A percentile compares a stretch with the other conserved stretches of the same genome.
phyloP scores from a whole-genome alignment of 2,113 vertebrate species.

The Psittacara wagleri region DNA sequence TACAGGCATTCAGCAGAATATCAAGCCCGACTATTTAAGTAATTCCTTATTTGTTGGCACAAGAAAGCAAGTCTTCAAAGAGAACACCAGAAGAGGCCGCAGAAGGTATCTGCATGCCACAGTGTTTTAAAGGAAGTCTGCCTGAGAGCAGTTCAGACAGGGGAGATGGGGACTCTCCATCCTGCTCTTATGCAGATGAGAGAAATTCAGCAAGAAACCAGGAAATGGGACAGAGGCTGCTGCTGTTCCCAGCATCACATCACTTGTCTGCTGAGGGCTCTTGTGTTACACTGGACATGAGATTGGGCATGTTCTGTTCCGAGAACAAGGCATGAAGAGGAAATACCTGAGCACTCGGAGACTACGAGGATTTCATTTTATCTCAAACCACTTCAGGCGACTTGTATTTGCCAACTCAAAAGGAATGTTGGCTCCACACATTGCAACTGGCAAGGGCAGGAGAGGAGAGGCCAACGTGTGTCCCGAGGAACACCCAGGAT shows the following conservation, averaged over 20 bases:
- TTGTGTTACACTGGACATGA: not conserved
- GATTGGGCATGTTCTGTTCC: not conserved
- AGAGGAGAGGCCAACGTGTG: not conserved
- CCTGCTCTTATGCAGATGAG: not conserved
- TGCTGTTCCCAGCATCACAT: accelerated
- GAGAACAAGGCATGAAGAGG: not conserved
- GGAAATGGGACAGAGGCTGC: not conserved
- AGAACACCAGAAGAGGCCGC: not conserved
- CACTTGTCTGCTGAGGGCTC: not conserved
- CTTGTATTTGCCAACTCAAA: not conserved
- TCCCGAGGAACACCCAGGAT: not conserved
- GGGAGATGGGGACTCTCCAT: not conserved
- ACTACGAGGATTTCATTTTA: not conserved
- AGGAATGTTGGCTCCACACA: not conserved
- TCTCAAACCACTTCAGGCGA: not conserved
- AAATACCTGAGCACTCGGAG: not conserved
- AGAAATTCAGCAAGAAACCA: not conserved
- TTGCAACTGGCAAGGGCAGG: not conserved
- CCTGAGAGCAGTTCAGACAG: not conserved
- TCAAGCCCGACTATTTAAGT: not conserved
- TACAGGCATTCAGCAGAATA: not conserved
- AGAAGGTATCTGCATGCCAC: not conserved
- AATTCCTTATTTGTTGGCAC: constrained; percentile 51
- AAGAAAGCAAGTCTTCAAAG: not conserved
- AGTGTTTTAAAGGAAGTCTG: not conserved